Conservation (phyloP, 2,113 vertebrate species). For the Neotragus pygmaeus region DNA sequence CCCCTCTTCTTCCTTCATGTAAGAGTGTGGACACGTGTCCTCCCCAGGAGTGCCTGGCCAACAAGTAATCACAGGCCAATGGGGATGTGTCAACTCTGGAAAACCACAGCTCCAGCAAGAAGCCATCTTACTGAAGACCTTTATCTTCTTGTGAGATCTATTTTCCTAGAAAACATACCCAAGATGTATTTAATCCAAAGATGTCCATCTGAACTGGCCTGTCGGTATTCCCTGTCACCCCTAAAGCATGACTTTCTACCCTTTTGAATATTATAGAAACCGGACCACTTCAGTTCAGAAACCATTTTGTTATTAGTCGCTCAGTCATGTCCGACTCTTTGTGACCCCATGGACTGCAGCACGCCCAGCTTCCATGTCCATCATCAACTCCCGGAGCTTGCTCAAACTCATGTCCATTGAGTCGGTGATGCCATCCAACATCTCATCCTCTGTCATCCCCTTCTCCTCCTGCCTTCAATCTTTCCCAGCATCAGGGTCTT, state of each 20-base stretch:
- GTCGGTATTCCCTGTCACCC: neutral
- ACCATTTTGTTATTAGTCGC: neutral
- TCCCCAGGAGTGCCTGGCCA: neutral
- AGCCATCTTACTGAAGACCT: neutral
- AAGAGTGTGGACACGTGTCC: neutral
- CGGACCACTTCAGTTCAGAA: neutral
- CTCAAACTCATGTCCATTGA: neutral
- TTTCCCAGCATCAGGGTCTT: neutral
- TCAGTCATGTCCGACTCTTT: neutral
- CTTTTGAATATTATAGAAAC: neutral
- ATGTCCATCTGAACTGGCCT: neutral
- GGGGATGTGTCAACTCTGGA: neutral
- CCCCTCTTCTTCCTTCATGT: neutral
- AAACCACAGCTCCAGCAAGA: neutral
- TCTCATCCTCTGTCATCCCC: neutral
- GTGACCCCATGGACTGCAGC: neutral
- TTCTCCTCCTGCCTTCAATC: neutral
- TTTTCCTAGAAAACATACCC: constrained; percentile 16
- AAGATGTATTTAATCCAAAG: neutral
- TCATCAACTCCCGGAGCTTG: neutral
- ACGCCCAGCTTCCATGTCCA: neutral
- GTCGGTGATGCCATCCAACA: neutral
- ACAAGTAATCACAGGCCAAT: neutral
- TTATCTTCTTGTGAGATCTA: neutral
- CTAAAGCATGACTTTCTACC: neutral